phyloP scores from a whole-genome alignment of 2,888 invertebrate genomes.

The Eristalinus aeneus region DNA sequence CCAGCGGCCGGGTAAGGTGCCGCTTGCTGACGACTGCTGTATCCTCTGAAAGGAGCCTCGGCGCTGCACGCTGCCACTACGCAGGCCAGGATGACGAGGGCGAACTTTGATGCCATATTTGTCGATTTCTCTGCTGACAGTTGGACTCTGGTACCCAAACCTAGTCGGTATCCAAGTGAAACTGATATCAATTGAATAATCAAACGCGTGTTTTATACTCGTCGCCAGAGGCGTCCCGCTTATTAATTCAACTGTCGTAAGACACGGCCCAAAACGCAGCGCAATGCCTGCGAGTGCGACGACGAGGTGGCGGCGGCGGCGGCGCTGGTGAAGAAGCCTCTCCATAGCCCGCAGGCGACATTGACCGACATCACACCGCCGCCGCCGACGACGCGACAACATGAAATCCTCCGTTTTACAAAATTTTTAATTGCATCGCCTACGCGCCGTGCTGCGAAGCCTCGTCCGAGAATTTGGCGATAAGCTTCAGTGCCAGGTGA shows the following conservation, averaged over 20 bases:
- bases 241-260: slow-evolving; percentile 66
- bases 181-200: slow-evolving; percentile 68
- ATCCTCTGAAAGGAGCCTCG: slow-evolving; percentile 55
- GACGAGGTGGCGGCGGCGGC: neutral
- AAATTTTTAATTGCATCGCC: slow-evolving; percentile 65
- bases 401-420: slow-evolving; percentile 67
- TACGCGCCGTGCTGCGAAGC: slow-evolving; percentile 7
- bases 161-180: slow-evolving; percentile 51
- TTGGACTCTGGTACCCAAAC: slow-evolving; percentile 43
- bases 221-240: slow-evolving; percentile 20
- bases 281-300: slow-evolving; percentile 43
- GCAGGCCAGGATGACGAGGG: slow-evolving; percentile 44
- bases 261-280: slow-evolving; percentile 44
- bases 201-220: slow-evolving; percentile 69
- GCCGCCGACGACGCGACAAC: slow-evolving; percentile 12
- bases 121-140: slow-evolving; percentile 26
- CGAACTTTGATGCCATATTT: slow-evolving; percentile 52
- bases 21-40: slow-evolving; percentile 41
- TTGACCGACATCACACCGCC: slow-evolving; percentile 65
- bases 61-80: slow-evolving; percentile 28
- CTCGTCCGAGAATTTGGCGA: neutral
- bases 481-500: neutral
- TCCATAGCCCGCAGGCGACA: slow-evolving; percentile 41
- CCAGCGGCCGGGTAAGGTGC: slow-evolving; percentile 57
- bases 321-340: slow-evolving; percentile 10